Evolutionary conservation across 2,113 vertebrate genomes (phyloP).

Genomic region (Anolis carolinensis): DNA sequence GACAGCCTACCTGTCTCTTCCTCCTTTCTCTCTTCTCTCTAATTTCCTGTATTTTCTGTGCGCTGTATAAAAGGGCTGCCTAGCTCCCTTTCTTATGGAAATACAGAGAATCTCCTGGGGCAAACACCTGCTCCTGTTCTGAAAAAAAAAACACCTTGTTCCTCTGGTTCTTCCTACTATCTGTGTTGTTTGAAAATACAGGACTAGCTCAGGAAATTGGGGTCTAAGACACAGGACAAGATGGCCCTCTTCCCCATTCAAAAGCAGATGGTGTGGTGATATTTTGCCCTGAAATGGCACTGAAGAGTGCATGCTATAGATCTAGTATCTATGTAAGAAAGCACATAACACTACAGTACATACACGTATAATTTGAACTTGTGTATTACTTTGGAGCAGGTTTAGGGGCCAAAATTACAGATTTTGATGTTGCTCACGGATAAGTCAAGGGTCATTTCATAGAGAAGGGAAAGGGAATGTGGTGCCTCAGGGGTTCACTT

Average conservation of each 20-base stretch:
- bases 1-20: neutral
- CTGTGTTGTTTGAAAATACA: neutral
- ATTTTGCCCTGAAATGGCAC: neutral
- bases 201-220: no score
- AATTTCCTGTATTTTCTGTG: neutral
- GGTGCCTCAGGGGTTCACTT: no score
- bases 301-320: neutral
- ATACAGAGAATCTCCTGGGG: neutral
- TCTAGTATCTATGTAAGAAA: neutral
- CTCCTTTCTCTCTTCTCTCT: neutral
- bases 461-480: no score
- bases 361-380: no score
- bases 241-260: no score
- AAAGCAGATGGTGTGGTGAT: no score
- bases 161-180: neutral
- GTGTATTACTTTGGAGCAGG: no score
- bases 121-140: neutral
- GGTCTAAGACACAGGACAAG: no score
- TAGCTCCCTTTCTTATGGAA: neutral
- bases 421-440: no score
- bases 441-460: no score
- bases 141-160: neutral
- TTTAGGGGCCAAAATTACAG: no score
- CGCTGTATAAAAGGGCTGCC: neutral
- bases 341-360: neutral